phyloP scores from a whole-genome alignment of 2,113 vertebrate species.

The Odocoileus virginianus region DNA sequence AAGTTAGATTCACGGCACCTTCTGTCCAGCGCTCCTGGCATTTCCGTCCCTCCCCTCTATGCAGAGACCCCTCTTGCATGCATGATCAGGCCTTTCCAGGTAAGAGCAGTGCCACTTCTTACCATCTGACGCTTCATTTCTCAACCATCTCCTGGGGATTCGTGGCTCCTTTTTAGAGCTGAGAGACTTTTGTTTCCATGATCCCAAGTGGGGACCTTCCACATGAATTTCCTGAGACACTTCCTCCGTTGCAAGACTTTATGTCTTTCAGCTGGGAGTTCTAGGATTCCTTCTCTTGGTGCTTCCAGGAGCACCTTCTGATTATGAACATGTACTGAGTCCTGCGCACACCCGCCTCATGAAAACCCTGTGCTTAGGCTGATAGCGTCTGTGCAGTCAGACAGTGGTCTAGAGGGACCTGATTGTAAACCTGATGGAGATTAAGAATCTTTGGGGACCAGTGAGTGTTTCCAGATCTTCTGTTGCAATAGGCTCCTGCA shows the following conservation, averaged over 20 bases:
- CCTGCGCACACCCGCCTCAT: not conserved
- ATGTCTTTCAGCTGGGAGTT: not conserved
- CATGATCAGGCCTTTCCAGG: accelerated
- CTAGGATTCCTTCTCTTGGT: not conserved
- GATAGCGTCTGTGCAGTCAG: not conserved
- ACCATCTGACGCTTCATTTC: not conserved
- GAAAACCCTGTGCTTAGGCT: not conserved
- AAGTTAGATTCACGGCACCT: not conserved
- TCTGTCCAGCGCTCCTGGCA: not conserved
- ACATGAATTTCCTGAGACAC: not conserved
- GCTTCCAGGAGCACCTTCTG: not conserved
- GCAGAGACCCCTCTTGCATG: not conserved
- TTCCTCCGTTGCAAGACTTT: not conserved
- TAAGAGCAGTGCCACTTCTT: not conserved
- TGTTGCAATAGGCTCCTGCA: accelerated
- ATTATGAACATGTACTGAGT: not conserved
- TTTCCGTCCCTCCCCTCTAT: not conserved
- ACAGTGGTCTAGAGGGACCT: not conserved
- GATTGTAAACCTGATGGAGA: not conserved
- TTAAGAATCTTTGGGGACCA: not conserved
- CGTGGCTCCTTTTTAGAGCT: not conserved
- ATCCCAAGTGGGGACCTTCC: not conserved
- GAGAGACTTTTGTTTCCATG: not conserved
- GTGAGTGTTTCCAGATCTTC: not conserved
- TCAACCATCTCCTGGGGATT: too few relatives aligned